phyloP scores from a whole-genome alignment of 2,113 vertebrate genomes.

The Synchiropus splendidus region DNA sequence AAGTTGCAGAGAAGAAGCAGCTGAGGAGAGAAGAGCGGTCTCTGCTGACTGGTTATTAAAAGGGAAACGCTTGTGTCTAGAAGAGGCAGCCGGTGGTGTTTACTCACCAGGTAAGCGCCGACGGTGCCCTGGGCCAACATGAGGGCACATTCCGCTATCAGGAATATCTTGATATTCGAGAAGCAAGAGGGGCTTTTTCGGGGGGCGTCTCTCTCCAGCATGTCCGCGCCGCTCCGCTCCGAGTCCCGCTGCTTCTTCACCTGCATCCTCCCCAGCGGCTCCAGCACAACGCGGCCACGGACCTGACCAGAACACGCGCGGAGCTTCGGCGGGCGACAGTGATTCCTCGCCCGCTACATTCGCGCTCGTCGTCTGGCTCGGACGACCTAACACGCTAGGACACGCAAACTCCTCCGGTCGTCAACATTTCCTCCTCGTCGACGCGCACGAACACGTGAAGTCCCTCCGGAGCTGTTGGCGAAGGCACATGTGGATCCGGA shows the following conservation, averaged over 20 bases:
- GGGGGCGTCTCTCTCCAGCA: slow-evolving; percentile 63
- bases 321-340: too few relatives aligned
- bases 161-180: slow-evolving; percentile 92
- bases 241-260: slow-evolving; percentile 70
- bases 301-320: background rate
- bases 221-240: slow-evolving; percentile 64
- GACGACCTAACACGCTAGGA: background rate
- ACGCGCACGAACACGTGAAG: slow-evolving; percentile 34
- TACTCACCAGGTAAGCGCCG: slow-evolving; percentile 95
- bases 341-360: slow-evolving; percentile 35
- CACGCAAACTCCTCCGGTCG: slow-evolving; percentile 38
- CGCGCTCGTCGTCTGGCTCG: slow-evolving; percentile 13
- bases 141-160: slow-evolving; percentile 91
- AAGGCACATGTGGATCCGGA: slow-evolving; percentile 19
- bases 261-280: slow-evolving; percentile 64
- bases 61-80: too few relatives aligned
- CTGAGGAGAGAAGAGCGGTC: too few relatives aligned
- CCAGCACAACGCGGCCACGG: slow-evolving; percentile 4
- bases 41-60: too few relatives aligned
- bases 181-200: slow-evolving; percentile 81
- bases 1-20: too few relatives aligned
- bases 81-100: too few relatives aligned
- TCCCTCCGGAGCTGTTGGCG: slow-evolving; percentile 23
- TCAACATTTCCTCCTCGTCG: slow-evolving; percentile 44
- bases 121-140: slow-evolving; percentile 97